Conservation (phyloP, 2,888 invertebrate species). For the Argyresthia albistria region DNA sequence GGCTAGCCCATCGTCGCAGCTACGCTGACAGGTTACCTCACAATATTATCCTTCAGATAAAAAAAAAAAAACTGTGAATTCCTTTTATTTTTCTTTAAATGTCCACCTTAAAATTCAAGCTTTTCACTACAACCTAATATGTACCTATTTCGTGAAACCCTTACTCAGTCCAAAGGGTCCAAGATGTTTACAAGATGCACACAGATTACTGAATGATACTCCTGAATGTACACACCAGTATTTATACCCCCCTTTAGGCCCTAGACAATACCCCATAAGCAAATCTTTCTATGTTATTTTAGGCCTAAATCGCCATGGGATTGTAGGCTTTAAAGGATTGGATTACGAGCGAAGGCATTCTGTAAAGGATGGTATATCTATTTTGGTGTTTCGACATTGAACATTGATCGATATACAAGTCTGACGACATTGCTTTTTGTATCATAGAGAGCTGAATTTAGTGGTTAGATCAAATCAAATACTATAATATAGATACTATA, state of each 20-base stretch:
- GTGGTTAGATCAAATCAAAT: background rate
- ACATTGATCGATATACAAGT: too few species aligned
- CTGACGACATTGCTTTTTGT: background rate
- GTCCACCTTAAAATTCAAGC: too few species aligned
- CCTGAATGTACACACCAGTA: slow-evolving; percentile 26
- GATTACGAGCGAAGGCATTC: background rate
- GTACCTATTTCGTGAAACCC: background rate
- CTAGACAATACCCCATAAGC: background rate
- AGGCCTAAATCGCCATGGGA: background rate
- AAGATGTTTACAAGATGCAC: slow-evolving; percentile 13
- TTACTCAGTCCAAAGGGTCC: background rate
- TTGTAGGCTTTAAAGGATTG: background rate
- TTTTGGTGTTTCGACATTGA: too few species aligned
- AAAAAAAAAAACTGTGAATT: too few species aligned
- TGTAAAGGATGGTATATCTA: too few species aligned
- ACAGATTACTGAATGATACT: slow-evolving; percentile 34
- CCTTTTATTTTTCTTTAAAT: too few species aligned
- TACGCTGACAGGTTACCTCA: too few species aligned
- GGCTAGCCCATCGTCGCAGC: too few species aligned
- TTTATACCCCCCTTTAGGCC: slow-evolving; percentile 32
- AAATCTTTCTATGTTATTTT: background rate
- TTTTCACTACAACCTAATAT: too few species aligned
- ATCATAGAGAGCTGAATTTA: background rate
- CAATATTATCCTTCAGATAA: too few species aligned
- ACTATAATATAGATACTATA: background rate